Conservation (phyloP, 1,140 invertebrate genomes). For the Brachionus manjavacas region DNA sequence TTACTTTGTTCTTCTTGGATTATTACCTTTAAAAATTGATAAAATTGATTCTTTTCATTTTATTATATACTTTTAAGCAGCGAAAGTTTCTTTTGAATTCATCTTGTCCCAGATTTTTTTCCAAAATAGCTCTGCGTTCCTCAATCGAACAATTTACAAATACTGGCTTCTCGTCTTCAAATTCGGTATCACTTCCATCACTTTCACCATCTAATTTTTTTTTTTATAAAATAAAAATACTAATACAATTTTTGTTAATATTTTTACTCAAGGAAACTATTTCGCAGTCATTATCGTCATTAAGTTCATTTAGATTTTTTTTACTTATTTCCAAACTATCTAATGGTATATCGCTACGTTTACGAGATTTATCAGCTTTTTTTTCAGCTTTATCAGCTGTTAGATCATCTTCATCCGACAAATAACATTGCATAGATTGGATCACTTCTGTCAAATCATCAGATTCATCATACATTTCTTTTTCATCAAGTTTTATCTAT, state of each 20-base stretch:
- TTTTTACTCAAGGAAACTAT: conserved; percentile 10
- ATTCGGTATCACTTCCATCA: conserved; percentile 30
- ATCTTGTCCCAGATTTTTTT: conserved; percentile 20
- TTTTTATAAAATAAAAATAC: too few species aligned
- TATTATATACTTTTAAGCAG: background rate
- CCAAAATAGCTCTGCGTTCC: conserved; percentile 2
- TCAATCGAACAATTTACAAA: background rate
- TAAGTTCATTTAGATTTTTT: background rate
- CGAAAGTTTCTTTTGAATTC: background rate
- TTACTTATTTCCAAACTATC: conserved; percentile 22
- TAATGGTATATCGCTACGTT: background rate
- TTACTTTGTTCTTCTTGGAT: background rate
- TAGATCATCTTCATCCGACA: background rate
- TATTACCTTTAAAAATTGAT: background rate
- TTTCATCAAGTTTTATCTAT: background rate
- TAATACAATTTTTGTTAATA: background rate
- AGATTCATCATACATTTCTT: background rate
- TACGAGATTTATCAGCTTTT: background rate
- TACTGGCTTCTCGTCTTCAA: conserved; percentile 9
- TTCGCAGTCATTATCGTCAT: conserved; percentile 25
- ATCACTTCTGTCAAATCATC: background rate
- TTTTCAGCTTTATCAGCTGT: background rate
- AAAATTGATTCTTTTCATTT: background rate
- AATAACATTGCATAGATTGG: background rate
- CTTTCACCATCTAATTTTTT: background rate